Evolutionary conservation across 1,140 invertebrate species (phyloP).

Genomic region (Solen grandis): DNA sequence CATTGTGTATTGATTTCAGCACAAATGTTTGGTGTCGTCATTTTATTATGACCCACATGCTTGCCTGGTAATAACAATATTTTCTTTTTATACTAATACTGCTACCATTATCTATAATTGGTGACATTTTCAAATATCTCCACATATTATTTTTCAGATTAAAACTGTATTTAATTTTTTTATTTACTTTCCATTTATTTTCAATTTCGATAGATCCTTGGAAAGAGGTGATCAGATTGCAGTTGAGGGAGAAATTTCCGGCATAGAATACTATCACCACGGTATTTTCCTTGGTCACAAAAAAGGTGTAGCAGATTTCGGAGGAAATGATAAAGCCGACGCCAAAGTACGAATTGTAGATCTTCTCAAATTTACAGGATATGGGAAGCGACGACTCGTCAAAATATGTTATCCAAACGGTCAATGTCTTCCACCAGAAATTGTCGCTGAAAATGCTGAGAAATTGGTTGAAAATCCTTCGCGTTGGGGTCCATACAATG

Average conservation of each 20-base stretch:
- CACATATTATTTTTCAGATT: too few species aligned
- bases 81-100: too few species aligned
- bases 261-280: too few species aligned
- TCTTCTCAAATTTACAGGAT: slow-evolving; percentile 14
- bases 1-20: too few species aligned
- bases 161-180: too few species aligned
- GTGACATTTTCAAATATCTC: too few species aligned
- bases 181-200: too few species aligned
- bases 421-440: slow-evolving; percentile 5
- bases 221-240: slow-evolving; percentile 9
- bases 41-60: too few species aligned
- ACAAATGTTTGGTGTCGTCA: too few species aligned
- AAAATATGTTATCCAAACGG: not conserved
- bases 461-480: too few species aligned
- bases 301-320: not conserved
- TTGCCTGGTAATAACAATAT: too few species aligned
- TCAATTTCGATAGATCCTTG: not conserved
- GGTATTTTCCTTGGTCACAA: not conserved
- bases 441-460: slow-evolving; percentile 3
- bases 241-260: not conserved
- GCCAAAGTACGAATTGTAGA: slow-evolving; percentile 9
- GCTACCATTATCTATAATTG: too few species aligned
- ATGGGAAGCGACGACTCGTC: slow-evolving; percentile 13
- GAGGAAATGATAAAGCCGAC: not conserved
- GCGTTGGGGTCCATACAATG: slow-evolving; percentile 10